Evolutionary conservation across 2,113 vertebrate species (phyloP).

Genomic region (Drymodes brunneopygia): DNA sequence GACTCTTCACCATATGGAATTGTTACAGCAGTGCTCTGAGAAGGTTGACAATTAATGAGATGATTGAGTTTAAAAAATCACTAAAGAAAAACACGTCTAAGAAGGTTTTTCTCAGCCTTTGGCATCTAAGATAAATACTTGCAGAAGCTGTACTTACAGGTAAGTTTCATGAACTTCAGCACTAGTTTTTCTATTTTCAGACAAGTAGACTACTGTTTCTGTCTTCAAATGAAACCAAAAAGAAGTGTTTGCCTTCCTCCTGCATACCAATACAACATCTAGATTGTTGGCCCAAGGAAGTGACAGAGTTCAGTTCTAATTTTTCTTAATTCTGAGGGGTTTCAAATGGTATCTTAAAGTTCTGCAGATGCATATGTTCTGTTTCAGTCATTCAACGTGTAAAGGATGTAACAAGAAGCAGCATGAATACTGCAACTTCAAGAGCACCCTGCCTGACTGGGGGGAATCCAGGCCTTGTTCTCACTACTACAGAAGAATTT

Average conservation of each 20-base stretch:
- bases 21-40: not conserved
- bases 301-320: not conserved
- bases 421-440: not conserved
- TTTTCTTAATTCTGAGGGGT: not conserved
- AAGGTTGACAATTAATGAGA: not conserved
- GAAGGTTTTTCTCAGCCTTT: not conserved
- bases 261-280: not conserved
- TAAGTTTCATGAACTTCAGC: not conserved
- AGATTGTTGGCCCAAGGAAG: not conserved
- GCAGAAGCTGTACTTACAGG: not conserved
- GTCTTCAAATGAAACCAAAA: not conserved
- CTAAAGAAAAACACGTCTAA: not conserved
- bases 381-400: not conserved
- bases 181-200: not conserved
- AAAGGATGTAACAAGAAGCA: not conserved
- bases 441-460: not conserved
- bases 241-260: not conserved
- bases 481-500: not conserved
- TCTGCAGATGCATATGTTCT: not conserved
- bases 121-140: not conserved
- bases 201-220: not conserved
- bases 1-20: not conserved
- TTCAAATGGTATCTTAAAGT: not conserved
- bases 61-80: not conserved
- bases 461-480: not conserved